Evolutionary conservation across 2,113 vertebrate genomes (phyloP).

Genomic region (Cyprinus carpio): DNA sequence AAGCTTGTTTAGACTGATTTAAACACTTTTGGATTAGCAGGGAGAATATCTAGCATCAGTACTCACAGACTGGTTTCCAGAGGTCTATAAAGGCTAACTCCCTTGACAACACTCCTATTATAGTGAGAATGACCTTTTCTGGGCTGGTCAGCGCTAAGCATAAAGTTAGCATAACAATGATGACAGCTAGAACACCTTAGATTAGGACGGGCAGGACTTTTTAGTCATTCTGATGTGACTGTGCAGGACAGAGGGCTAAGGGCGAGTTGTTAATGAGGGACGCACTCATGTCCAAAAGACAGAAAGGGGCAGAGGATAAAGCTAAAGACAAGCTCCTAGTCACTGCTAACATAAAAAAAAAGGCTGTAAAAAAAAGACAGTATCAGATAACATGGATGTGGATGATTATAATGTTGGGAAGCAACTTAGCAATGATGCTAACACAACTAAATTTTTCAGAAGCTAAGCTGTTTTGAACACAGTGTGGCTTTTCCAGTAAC

Average conservation of each 20-base stretch:
- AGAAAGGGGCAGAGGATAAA: background rate
- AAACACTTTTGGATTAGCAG: no score
- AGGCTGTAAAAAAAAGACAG: background rate
- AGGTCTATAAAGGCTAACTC: conserved; percentile 19
- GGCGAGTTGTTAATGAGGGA: conserved; percentile 9
- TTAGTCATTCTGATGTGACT: conserved; percentile 28
- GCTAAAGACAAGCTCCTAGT: background rate
- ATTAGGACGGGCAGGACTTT: background rate
- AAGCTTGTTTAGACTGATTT: background rate
- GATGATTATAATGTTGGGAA: background rate
- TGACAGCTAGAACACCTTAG: background rate
- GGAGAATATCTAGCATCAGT: background rate
- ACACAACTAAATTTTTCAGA: background rate
- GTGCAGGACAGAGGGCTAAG: conserved; percentile 14
- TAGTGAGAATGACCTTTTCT: conserved; percentile 25
- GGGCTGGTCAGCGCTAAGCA: conserved; percentile 23
- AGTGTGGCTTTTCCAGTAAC: background rate
- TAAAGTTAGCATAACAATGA: conserved; percentile 46
- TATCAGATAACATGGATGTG: background rate
- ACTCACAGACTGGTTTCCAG: background rate
- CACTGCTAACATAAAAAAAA: background rate
- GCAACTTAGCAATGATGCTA: background rate
- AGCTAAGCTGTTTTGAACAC: background rate
- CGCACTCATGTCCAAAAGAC: background rate
- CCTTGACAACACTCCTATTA: conserved; percentile 35